Percentiles rank a stretch among this genome's conserved stretches.
Evolutionary conservation across 2,888 invertebrate genomes (phyloP).

Genomic region (Drosophila robusta): DNA sequence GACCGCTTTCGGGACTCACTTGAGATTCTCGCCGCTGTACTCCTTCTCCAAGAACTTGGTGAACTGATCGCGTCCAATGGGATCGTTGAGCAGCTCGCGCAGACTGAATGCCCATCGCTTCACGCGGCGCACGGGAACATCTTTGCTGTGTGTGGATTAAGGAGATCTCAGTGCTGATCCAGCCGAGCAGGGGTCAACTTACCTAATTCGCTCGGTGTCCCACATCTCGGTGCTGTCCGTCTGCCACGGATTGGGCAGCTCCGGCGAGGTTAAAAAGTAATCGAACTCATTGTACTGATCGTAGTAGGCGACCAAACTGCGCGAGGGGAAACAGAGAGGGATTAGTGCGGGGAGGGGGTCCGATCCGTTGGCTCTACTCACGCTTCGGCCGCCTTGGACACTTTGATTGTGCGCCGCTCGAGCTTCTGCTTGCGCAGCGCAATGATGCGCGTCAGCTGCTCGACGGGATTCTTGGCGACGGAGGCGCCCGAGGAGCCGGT

Average conservation of each 20-base stretch:
- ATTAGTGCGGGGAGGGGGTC: too few species aligned
- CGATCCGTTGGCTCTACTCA: conserved; percentile 86
- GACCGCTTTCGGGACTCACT: conserved; percentile 87
- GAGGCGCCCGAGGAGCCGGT: conserved; percentile 85
- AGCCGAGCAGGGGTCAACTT: conserved; percentile 50
- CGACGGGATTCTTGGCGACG: conserved; percentile 84
- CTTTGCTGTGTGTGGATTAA: conserved; percentile 88
- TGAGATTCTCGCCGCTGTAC: conserved; percentile 99
- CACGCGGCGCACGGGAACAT: conserved; percentile 96
- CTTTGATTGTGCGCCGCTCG: conserved; percentile 94
- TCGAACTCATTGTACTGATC: conserved; percentile 99
- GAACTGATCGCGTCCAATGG: conserved; percentile 98
- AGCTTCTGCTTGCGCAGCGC: conserved; percentile 90
- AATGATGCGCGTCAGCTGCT: conserved; percentile 88
- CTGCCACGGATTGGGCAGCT: conserved; percentile 98
- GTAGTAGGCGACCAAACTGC: conserved; percentile 94
- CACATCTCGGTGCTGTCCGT: conserved; percentile 98
- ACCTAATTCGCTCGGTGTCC: conserved; percentile 98
- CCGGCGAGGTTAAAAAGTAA: conserved; percentile 95
- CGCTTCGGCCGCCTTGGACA: conserved; percentile 97
- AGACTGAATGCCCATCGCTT: conserved; percentile 99
- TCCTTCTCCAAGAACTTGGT: conserved; percentile 98
- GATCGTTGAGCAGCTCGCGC: conserved; percentile 96
- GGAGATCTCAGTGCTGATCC: too few species aligned
- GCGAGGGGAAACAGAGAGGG: neutral